Base-by-base conservation (phyloP, 1,140 invertebrate species). In the Paracyclopina nana region DNA sequence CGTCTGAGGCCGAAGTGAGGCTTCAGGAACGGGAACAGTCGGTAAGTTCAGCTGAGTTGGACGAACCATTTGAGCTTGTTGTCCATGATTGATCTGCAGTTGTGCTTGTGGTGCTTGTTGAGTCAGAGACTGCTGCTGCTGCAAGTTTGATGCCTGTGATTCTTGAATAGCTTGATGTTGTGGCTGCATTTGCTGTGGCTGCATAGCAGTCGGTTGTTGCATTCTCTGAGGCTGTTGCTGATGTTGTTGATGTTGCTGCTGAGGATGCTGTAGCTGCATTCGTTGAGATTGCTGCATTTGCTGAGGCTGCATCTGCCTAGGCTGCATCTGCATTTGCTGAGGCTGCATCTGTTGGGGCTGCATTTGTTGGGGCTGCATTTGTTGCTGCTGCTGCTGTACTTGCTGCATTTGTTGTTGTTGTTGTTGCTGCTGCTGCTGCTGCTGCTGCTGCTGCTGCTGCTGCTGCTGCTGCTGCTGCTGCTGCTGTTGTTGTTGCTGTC, bases 401-500 rank as follows among this genome's bases (percentile, higher is more conserved):
- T 24, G 31, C 29, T 45, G 53, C 26, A 52, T 45, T 54, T 58
- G 55, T 28, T 59, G 69, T 22, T 64, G 64, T 56, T 71, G 48
- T 16, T 31, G 52, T 30, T 30, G 48, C 2, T 2, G 6, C 12
- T 8, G 67, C 25, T 67, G 53, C 34, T 70, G 69, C n/a, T 67
- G 63, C 52, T 71, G 70, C 42, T 68, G 70, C 55, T 46, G 45
- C 25, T 73, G 69, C 48, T 66, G 60, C 45, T 66, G 64, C 30
- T 57, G 55, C 29, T 62, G 57, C 52, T 65, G 62, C 51, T 62
- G 58, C 45, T 50, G n/a, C 24, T 45, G 6, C 44, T 55, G 48
- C 30, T 46, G 30, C 34, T 50, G 45, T 9, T 6, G n/a, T 49
- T 57, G 46, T 22, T 54, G 42, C 26, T 50, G 46, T 49, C n/a